Evolutionary conservation across 2,113 vertebrate species (phyloP), one percentile per base, ranked within the genome.

Genomic region (Psilopsiagon aymara): DNA sequence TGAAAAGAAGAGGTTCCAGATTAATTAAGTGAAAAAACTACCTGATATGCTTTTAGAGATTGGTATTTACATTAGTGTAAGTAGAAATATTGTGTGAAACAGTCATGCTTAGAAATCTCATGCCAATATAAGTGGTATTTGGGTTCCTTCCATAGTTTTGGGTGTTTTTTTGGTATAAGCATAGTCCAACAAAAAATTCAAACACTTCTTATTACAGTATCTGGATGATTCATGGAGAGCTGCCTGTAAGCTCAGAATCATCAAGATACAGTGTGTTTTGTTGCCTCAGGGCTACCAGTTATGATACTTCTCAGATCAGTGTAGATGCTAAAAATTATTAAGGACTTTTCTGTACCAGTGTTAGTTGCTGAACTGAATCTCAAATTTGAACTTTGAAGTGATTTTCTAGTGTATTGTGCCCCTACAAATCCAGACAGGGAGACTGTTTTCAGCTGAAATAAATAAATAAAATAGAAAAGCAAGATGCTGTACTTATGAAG

Each of bases 201-300:
- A 23, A 7, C 52, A 16, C 75, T n/a, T 80, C 37, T 83, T 62
- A 3, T 20, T 81, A 6, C 28, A 24, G 4, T 53, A 6, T 75
- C 53, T 70, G n/a, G 59, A 59, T 63, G 53, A 80, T 90, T 76
- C 68, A 19, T 51, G 17, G 39, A n/a, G 64, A 92, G 1, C 33
- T 82, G 82, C 29, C 53, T 86, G 60, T 17, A 92, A 94, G 6
- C 64, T 94, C 80, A 35, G 55, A 63, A 53, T 70, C 60, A 86
- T 6, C 89, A 81, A 78, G 76, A 75, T 62, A 67, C 3, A 4
- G 41, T 33, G 53, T 82, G 80, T 81, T 94, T 88, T 93, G 27
- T 93, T 88, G 90, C 95, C 71, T 97, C 51, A 51, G 90, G 88
- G 85, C 81, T 92, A 67, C 85, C 60, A 67, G 76, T 70, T 63